Conservation (phyloP, 2,888 invertebrate genomes). For the Lomographa bimaculata region DNA sequence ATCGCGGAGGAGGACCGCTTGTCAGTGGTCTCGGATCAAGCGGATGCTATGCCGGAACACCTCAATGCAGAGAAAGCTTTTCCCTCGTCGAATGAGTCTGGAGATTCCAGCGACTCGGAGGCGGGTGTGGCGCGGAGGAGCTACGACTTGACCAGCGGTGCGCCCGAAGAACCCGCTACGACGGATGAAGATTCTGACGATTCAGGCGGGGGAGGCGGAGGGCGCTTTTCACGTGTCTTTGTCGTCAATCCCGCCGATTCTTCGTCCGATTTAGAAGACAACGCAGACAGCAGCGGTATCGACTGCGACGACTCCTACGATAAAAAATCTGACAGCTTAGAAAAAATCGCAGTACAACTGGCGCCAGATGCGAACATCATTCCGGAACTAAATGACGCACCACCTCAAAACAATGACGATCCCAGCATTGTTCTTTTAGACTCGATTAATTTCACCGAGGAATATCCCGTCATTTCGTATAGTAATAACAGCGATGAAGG, state of each 20-base stretch:
- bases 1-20: constrained; percentile 65
- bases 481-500: constrained; percentile 52
- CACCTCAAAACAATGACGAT: constrained; percentile 46
- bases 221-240: constrained; percentile 86
- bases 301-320: constrained; percentile 86
- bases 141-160: constrained; percentile 72
- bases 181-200: constrained; percentile 78
- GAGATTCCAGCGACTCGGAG: constrained; percentile 72
- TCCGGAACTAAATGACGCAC: constrained; percentile 48
- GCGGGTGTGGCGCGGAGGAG: constrained; percentile 68
- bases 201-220: constrained; percentile 82
- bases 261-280: constrained; percentile 84
- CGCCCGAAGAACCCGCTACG: constrained; percentile 75
- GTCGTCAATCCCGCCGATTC: constrained; percentile 86
- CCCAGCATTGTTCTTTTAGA: constrained; percentile 63
- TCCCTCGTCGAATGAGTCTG: constrained; percentile 79
- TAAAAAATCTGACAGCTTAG: constrained; percentile 72
- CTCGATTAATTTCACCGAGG: constrained; percentile 65
- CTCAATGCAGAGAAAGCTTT: constrained; percentile 81
- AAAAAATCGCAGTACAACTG: constrained; percentile 61
- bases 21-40: constrained; percentile 55
- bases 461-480: constrained; percentile 58
- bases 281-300: constrained; percentile 83
- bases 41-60: constrained; percentile 71
- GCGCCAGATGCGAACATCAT: constrained; percentile 55